Evolutionary conservation across 2,888 invertebrate genomes (phyloP), one percentile per base, ranked within the genome.

Genomic region (Villa cingulata): DNA sequence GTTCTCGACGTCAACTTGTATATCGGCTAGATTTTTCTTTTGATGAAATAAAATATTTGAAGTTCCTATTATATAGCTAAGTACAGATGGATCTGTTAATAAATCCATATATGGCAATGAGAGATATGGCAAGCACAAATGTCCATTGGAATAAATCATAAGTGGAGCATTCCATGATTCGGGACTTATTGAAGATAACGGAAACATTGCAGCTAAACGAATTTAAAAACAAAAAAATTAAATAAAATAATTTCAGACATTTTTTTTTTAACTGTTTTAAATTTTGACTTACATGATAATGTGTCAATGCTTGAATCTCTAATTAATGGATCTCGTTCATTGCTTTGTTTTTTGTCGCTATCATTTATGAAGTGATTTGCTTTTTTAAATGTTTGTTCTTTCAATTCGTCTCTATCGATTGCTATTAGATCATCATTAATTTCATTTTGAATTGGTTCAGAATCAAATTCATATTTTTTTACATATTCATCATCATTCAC

Each of bases 41-140:
- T 96, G 96, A 64, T 91, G 90, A 65, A 97, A 98, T 36, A 98
- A 73, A n/a, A 94, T 86, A 72, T 98, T 98, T 16, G 96, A 96
- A n/a, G 96, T 96, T 37, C 98, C 97, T 49, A 95, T 86, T 40
- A 94, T 75, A 68, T 86, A 87, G 27, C 86, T 86, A 52, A 83
- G 73, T 9, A 95, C 89, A 57, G 87, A 86, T 4, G 85, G 77
- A 66, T 95, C 91, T 43, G 82, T 81, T 46, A 98, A 70, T 48
- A 94, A 72, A 71, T 97, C 97, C 72, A 96, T 78, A 65, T 92
- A 95, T 56, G 95, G 91, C 54, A 98, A 73, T 4, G 94, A 94
- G 53, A 97, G 72, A 68, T 97, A 98, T 17, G 98, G 97, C 66
- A 96, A 78, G 66, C 95, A 96, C 16, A 96, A 74, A 62, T 88